Evolutionary conservation across 1,140 invertebrate genomes (phyloP).

Genomic region (Helicorthomorpha holstii): DNA sequence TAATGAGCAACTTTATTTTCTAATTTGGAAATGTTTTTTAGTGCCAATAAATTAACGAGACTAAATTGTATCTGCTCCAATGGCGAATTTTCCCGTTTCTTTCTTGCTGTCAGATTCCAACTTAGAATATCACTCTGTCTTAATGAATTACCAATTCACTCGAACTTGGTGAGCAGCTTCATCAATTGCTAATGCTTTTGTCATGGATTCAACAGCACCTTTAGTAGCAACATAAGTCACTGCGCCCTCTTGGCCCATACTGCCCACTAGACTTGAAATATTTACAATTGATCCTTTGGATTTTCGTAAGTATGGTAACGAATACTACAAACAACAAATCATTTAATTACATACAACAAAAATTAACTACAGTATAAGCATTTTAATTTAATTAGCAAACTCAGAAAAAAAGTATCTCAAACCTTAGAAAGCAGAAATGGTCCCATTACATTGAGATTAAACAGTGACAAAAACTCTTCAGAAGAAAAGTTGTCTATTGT

Average conservation of each 20-base stretch:
- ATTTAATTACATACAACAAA: neutral
- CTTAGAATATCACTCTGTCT: too few species aligned
- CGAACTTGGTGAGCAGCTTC: conserved; percentile 21
- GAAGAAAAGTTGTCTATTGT: neutral
- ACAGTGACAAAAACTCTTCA: neutral
- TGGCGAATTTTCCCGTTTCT: too few species aligned
- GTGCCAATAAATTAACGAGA: neutral
- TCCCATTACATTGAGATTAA: neutral
- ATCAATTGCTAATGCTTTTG: conserved; percentile 23
- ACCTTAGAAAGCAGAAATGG: neutral
- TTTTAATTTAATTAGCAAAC: neutral
- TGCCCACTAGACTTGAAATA: conserved; percentile 20
- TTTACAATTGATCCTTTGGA: conserved; percentile 25
- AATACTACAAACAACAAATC: conserved; percentile 8
- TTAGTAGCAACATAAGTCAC: conserved; percentile 24
- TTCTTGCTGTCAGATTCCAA: too few species aligned
- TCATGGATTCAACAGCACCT: conserved; percentile 22
- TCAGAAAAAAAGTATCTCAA: neutral
- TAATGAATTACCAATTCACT: conserved; percentile 18
- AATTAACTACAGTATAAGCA: neutral
- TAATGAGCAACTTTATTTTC: neutral
- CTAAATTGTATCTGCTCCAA: too few species aligned
- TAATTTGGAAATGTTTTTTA: neutral
- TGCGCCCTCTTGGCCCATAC: conserved; percentile 21
- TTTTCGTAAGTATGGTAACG: conserved; percentile 21